Conservation (phyloP, 53 echinoderm and acorn worm species). For the Actinopyga echinites region DNA sequence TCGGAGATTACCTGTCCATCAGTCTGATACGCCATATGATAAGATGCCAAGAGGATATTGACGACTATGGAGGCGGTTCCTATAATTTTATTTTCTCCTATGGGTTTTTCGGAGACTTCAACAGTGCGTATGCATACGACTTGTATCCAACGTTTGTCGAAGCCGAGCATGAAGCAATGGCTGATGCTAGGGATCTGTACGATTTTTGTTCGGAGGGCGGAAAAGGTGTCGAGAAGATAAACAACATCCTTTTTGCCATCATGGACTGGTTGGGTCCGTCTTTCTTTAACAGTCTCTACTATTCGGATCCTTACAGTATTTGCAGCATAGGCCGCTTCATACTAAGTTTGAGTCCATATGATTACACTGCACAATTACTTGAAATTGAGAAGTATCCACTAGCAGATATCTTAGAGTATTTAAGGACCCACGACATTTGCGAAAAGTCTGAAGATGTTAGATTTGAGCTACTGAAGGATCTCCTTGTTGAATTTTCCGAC, state of each 20-base stretch:
- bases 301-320: background rate
- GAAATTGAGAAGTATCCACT: background rate
- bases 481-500: background rate
- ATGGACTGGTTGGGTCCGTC: constrained; percentile 30
- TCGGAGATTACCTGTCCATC: background rate
- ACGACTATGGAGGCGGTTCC: background rate
- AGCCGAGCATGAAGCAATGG: background rate
- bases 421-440: background rate
- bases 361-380: background rate
- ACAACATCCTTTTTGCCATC: background rate
- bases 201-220: background rate
- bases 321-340: background rate
- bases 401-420: constrained; percentile 7
- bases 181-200: background rate
- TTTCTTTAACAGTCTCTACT: background rate
- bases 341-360: background rate
- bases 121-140: background rate
- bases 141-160: background rate
- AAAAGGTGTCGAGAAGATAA: constrained; percentile 1
- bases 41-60: background rate
- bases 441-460: background rate
- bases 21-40: background rate
- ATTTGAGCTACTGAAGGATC: background rate
- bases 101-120: background rate
- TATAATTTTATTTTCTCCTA: background rate